Conservation (phyloP, 2,797 vertebrate species). For the Chelon labrosus region DNA sequence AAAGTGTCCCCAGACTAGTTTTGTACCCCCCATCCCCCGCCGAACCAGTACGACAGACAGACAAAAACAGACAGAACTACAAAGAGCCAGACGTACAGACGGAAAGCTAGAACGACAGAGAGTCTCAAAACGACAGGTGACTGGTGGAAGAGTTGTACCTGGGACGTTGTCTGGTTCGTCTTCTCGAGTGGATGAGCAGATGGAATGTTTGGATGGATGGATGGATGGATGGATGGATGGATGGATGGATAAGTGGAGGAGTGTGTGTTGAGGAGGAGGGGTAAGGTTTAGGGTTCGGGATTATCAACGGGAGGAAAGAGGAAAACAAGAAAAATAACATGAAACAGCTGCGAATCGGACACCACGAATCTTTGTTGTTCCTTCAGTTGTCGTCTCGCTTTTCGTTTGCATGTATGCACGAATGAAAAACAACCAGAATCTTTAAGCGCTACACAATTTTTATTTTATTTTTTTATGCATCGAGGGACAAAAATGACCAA, state of each 20-base stretch:
- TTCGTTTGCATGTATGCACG: not conserved
- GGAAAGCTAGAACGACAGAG: conserved; percentile 45
- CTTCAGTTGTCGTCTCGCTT: not conserved
- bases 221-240: conserved; percentile 62
- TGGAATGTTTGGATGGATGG: conserved; percentile 65
- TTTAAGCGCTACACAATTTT: not conserved
- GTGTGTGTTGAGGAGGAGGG: conserved; percentile 40
- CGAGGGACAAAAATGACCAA: conserved; percentile 32
- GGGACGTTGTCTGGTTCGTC: conserved; percentile 73
- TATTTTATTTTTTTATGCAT: conserved; percentile 38
- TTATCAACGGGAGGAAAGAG: conserved; percentile 61
- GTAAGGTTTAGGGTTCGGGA: conserved; percentile 41
- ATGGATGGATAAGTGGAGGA: conserved; percentile 47
- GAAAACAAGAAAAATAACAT: conserved; percentile 72
- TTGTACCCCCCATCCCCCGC: too few relatives aligned
- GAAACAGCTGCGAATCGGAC: conserved; percentile 64
- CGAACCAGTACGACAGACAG: conserved; percentile 32
- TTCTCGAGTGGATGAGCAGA: conserved; percentile 75
- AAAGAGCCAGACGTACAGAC: conserved; percentile 46
- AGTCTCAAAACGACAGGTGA: conserved; percentile 62
- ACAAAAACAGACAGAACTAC: conserved; percentile 40
- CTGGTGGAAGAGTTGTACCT: conserved; percentile 81
- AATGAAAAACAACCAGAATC: not conserved
- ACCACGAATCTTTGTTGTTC: conserved; percentile 42
- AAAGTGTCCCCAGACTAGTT: conserved; percentile 44